These are phyloP conservation scores for Chymomyza costata DNA, from an alignment of 1,140 invertebrate species.

Conservation along the genomic window DNA sequence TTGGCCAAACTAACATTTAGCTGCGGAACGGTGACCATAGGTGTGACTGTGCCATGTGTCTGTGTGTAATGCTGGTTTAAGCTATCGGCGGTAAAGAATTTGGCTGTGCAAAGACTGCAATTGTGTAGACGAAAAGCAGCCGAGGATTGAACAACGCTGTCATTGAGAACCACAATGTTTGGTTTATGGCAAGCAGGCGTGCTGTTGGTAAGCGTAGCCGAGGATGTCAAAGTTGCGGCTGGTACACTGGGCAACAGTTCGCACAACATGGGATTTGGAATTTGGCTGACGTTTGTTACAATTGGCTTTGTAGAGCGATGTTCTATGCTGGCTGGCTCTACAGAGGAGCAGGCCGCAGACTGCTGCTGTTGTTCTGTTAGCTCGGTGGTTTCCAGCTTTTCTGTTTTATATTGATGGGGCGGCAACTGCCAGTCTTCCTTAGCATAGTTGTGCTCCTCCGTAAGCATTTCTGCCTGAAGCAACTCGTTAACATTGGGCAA, in stretches of 20 bases:
- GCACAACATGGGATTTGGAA: constrained; percentile 46
- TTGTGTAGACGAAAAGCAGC: constrained; percentile 57
- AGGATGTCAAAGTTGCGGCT: neutral
- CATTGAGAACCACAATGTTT: constrained; percentile 70
- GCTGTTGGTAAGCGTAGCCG: neutral
- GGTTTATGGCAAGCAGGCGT: too few species aligned
- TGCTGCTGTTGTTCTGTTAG: neutral
- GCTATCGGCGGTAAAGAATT: constrained; percentile 62
- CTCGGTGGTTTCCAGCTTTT: constrained; percentile 28
- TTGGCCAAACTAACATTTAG: constrained; percentile 28
- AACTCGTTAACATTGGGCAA: constrained; percentile 42
- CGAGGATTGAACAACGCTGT: constrained; percentile 67
- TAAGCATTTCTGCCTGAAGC: constrained; percentile 55
- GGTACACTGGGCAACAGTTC: constrained; percentile 33
- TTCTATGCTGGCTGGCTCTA: constrained; percentile 1
- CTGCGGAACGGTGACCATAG: constrained; percentile 56
- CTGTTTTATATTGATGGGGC: constrained; percentile 57
- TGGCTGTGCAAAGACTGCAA: constrained; percentile 50
- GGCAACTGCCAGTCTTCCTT: constrained; percentile 60
- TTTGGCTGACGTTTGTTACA: constrained; percentile 67
- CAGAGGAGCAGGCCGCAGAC: neutral
- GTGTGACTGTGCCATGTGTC: constrained; percentile 29
- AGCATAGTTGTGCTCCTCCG: constrained; percentile 69
- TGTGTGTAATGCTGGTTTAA: constrained; percentile 54
- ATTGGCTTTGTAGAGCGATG: constrained; percentile 62